Evolutionary conservation across 2,797 vertebrate species (phyloP), one percentile per base, ranked within the genome.

Genomic region (Anguilla pacifica): DNA sequence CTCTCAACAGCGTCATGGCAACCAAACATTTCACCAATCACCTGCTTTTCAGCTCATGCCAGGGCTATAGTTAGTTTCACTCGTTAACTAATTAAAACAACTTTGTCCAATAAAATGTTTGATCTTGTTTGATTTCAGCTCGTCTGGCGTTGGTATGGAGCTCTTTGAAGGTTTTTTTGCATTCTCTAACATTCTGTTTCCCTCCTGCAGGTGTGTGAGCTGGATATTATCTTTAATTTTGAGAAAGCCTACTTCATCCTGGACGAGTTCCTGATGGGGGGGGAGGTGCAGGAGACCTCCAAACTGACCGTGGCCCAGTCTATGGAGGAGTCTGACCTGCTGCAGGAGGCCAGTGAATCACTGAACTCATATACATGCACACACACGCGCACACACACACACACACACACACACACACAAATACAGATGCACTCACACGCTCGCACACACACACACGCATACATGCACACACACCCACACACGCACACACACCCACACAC

Each of bases 161-260:
- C 49, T 51, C 51, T 83, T 83, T 17, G 51, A 31, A 4, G 77
- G 77, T 79, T 46, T 79, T 79, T 43, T 31, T 59, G 7, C 15
- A 15, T 43, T 43, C 3, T 39, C 6, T 85, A 2, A 7, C 22
- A 17, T 10, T 46, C 2, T 70, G 1, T n/a, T 74, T 35, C 77
- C 72, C 86, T 6, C 25, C 88, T 89, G 86, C 92, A 99, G 98
- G 98, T 99, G 77, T 99, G 98, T 11, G 98, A 99, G 93, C 89
- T 99, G 94, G 98, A 99, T 93, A 98, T 99, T 88, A 99, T 99
- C 94, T 99, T 99, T 93, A 99, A 99, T 94, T 99, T 99, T 94
- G 98, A 99, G 94, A 99, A 99, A 94, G 98, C 98, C 72, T 99
- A 99, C 95, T 99, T 99, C 93, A 99, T 99, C 92, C 96, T 99